Percentiles rank a stretch among this genome's conserved stretches.
phyloP scores from a whole-genome alignment of 2,797 vertebrate species.

The Clarias pachynema region DNA sequence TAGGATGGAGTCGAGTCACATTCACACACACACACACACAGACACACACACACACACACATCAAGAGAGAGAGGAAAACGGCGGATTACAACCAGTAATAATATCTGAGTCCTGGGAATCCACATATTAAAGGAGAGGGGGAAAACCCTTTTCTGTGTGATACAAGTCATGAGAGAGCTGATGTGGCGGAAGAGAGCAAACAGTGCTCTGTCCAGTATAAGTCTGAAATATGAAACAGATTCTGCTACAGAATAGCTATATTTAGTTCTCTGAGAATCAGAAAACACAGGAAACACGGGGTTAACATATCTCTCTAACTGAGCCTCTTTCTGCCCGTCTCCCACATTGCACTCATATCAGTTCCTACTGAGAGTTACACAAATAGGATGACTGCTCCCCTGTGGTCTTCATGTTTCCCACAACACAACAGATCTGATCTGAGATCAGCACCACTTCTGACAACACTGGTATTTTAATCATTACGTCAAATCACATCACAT shows the following conservation, averaged over 20 bases:
- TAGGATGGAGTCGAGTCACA: background rate
- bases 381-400: constrained; percentile 28
- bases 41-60: constrained; percentile 35
- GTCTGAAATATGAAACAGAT: constrained; percentile 31
- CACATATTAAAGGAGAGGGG: constrained; percentile 21
- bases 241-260: constrained; percentile 25
- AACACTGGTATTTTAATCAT: constrained; percentile 3
- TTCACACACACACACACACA: background rate
- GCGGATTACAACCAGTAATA: constrained; percentile 17
- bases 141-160: constrained; percentile 16
- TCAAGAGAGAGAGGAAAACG: constrained; percentile 1
- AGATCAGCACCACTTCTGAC: constrained; percentile 1
- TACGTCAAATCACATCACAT: background rate
- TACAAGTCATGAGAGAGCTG: constrained; percentile 11
- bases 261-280: constrained; percentile 51
- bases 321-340: constrained; percentile 9
- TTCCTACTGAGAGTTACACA: constrained; percentile 23
- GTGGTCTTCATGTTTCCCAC: constrained; percentile 35
- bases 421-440: constrained; percentile 19
- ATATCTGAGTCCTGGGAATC: constrained; percentile 30
- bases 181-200: constrained; percentile 17
- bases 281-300: constrained; percentile 41
- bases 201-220: constrained; percentile 18
- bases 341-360: constrained; percentile 13
- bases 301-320: constrained; percentile 27